These are phyloP conservation scores for human (Homo sapiens) DNA, from an alignment of 2,113 vertebrate genomes.

Conservation along the genomic window GRCh38 chr7:142255001-142255500, in stretches of 20 bases:
- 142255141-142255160: neutral
- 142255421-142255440: too few relatives aligned
- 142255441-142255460: neutral
- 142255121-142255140: neutral
- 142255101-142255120: fast-evolving
- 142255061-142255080: slow-evolving; percentile 58
- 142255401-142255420: neutral
- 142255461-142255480: neutral
- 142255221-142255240: slow-evolving; percentile 63
- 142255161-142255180: slow-evolving; percentile 59
- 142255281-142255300: slow-evolving; percentile 51
- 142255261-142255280: neutral
- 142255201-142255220: slow-evolving; percentile 25
- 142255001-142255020: neutral
- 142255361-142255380: neutral
- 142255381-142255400: neutral
- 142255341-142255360: neutral
- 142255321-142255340: neutral
- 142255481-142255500: neutral
- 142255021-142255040: neutral
- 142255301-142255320: slow-evolving; percentile 47
- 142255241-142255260: neutral
- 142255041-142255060: slow-evolving; percentile 33
- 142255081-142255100: slow-evolving; percentile 57
- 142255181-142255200: slow-evolving; percentile 56